phyloP scores from a whole-genome alignment of 2,113 vertebrate species.

The Grammomys dolichurus region DNA sequence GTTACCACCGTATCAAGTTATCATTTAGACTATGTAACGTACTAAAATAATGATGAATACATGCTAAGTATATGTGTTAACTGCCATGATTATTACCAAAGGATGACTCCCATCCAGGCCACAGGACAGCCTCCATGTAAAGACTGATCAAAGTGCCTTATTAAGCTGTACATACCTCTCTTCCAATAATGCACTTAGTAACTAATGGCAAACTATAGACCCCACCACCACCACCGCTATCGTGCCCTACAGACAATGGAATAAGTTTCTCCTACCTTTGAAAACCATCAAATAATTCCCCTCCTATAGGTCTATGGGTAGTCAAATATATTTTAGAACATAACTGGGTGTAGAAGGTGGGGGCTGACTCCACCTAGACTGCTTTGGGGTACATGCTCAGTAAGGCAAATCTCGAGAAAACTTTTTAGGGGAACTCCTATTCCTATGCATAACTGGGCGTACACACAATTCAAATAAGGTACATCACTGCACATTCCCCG shows the following conservation, averaged over 20 bases:
- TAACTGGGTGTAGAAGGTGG: background rate
- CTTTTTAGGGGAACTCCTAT: background rate
- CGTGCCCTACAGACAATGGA: background rate
- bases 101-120: background rate
- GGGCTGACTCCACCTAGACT: background rate
- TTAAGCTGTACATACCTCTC: background rate
- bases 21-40: background rate
- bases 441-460: background rate
- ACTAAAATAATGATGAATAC: background rate
- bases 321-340: background rate
- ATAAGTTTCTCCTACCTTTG: background rate
- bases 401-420: background rate
- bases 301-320: too few species aligned
- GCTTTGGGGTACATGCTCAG: background rate
- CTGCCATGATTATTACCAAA: background rate
- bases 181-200: background rate
- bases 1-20: background rate
- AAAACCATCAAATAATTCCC: background rate
- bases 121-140: background rate
- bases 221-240: background rate
- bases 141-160: background rate
- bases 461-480: background rate
- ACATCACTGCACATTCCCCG: background rate
- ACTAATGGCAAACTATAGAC: too few species aligned
- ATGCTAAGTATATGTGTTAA: background rate